A percentile compares a stretch with the other conserved stretches of the same genome.
phyloP scores from a whole-genome alignment of 2,797 vertebrate species.

The Leucoraja ocellata region DNA sequence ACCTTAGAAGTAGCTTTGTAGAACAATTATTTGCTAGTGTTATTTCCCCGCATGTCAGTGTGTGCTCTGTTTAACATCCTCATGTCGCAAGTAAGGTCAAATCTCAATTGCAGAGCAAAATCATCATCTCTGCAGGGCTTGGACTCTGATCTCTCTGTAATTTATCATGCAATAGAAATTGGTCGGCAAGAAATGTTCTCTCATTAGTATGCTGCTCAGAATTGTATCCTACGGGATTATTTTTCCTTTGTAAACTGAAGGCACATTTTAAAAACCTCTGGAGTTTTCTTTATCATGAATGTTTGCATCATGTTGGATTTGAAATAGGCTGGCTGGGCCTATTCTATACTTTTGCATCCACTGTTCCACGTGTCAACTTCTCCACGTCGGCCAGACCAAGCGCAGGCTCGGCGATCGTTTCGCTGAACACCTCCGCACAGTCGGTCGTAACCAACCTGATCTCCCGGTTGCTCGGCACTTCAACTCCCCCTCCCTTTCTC shows the following conservation, averaged over 20 bases:
- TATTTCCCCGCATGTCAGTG: neutral
- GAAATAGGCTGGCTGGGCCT: neutral
- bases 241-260: neutral
- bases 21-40: neutral
- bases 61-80: slow-evolving; percentile 34
- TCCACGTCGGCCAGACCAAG: no score
- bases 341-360: no score
- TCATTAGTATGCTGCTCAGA: neutral
- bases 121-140: neutral
- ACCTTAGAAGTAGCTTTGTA: slow-evolving; percentile 56
- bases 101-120: slow-evolving; percentile 44
- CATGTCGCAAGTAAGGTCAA: slow-evolving; percentile 42
- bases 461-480: no score
- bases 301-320: neutral
- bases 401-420: no score
- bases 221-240: neutral
- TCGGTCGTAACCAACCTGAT: no score
- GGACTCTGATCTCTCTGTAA: slow-evolving; percentile 47
- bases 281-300: no score
- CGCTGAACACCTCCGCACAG: no score
- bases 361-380: no score
- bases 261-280: no score
- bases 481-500: no score
- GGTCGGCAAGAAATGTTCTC: neutral
- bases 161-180: slow-evolving; percentile 43